Evolutionary conservation across 2,113 vertebrate species (phyloP), one percentile per base, ranked within the genome.

Genomic region (Hippocampus abdominalis): DNA sequence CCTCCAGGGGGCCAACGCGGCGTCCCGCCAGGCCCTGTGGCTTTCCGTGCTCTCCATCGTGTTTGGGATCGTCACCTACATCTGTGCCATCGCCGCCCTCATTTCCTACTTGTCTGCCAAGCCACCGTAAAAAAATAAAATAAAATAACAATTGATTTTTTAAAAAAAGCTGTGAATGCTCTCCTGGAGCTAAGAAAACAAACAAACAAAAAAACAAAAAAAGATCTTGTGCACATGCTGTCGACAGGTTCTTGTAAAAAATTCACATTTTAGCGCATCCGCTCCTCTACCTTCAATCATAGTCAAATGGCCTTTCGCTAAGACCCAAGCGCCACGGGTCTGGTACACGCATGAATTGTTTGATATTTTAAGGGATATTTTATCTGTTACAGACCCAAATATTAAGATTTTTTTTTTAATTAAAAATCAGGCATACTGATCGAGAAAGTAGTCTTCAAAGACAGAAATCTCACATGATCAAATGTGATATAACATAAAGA

Each of bases 31-130:
- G 64, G 92, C 95, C 56, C 93, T 95, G 67, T 93, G 94, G 89
- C 90, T 96, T 72, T 95, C 95, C 0, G 91, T 94, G 80, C 88
- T 96, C 32, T 94, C 95, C 49, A 86, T 96, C 36, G 90, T 94
- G 73, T 93, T 96, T 12, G 95, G 94, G 12, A 90, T 95, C 84
- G 92, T 96, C 65, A 95, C 90, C 0, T 95, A 96, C 75, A 85
- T 90, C 15, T 94, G 94, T 0, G 94, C 94, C 57, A 89, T 94
- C 71, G 90, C 93, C 18, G 94, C 91, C 0, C 83, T 97, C 76
- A 93, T 94, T 16, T 91, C 94, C 72, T 95, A 95, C 88, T 89
- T 96, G 75, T 94, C 95, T 5, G 94, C 91, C 51, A 93, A 93
- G 62, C 94, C 92, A 0, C 93, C 93, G 0, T 92, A 92, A 90